Base-by-base conservation (phyloP, 1,140 invertebrate species). In the Cryptotermes secundus region DNA sequence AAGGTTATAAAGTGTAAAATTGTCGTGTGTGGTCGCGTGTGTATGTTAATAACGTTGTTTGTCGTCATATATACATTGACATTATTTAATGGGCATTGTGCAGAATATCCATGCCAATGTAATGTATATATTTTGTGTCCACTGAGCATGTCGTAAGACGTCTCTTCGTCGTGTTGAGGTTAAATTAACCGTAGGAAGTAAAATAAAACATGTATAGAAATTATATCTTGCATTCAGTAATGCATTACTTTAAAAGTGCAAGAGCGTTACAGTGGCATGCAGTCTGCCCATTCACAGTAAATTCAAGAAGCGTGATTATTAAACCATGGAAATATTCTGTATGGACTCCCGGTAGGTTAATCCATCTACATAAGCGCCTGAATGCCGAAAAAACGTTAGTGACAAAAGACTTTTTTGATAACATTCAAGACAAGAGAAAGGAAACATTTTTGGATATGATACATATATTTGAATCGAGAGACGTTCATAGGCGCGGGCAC, bases 381-480 rank as follows among this genome's bases (percentile, higher is more conserved):
- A 84, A 79, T 34, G n/a, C 80, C 35, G 80, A 87, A 82, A 83
- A 65, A 7, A 42, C 84, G 0, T 35, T 87, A 26, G 82, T 88
- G 22, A 80, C 83, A 42, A 80, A 45, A 34, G 88, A 86, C 34
- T 85, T 85, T 22, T 95, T 95, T 89, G 88, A 90, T 38, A 88
- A 90, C 49, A 86, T 91, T 14, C 87, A 93, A 72, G 89, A 92
- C 9, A 97, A 96, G 88, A 93, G 94, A 80, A 96, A 95, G 88
- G 89, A 94, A 19, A 92, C 93, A 0, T 98, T 95, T 88, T 86
- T 96, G 35, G 92, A 94, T 84, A 93, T 95, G 88, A 90, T 97
- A 42, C 92, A 94, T 85, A 93, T 94, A 84, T 97, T 95, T 85
- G 89, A 93, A 86, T 90, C 90, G 22, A 89, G 91, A 83, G 93